Percentiles rank a stretch among this genome's conserved stretches.
These are phyloP conservation scores for Ctenodactylus gundi DNA, from an alignment of 2,113 vertebrate genomes.

Conservation along the genomic window DNA sequence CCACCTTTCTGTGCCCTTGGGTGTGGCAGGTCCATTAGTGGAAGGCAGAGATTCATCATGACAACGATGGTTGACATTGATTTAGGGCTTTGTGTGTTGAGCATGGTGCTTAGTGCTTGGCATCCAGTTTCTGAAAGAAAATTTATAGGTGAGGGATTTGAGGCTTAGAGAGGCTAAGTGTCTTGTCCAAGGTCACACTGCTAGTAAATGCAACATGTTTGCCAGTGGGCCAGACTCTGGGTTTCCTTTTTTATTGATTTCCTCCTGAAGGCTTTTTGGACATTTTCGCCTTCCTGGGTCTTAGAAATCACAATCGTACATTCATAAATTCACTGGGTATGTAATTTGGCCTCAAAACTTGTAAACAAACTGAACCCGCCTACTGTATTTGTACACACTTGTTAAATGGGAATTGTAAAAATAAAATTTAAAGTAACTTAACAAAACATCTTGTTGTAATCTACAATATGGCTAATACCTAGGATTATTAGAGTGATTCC, in stretches of 20 bases:
- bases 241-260: not conserved
- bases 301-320: not conserved
- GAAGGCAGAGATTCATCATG: not conserved
- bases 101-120: not conserved
- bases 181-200: not conserved
- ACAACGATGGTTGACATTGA: not conserved
- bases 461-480: not conserved
- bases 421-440: not conserved
- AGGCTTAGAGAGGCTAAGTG: not conserved
- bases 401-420: not conserved
- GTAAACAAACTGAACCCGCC: not conserved
- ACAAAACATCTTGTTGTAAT: not conserved
- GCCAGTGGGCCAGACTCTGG: not conserved
- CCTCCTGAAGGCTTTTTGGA: not conserved
- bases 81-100: not conserved
- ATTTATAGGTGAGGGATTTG: not conserved
- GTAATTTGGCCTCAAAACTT: not conserved
- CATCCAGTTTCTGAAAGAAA: not conserved
- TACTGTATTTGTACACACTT: not conserved
- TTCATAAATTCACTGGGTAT: not conserved
- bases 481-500: not conserved
- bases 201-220: not conserved
- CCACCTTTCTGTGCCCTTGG: not conserved
- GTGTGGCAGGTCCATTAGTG: not conserved
- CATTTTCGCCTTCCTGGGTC: not conserved